Percentiles rank a stretch among this genome's conserved stretches.
These are phyloP conservation scores for Hypena proboscidalis DNA, from an alignment of 2,888 invertebrate genomes.

Conservation along the genomic window DNA sequence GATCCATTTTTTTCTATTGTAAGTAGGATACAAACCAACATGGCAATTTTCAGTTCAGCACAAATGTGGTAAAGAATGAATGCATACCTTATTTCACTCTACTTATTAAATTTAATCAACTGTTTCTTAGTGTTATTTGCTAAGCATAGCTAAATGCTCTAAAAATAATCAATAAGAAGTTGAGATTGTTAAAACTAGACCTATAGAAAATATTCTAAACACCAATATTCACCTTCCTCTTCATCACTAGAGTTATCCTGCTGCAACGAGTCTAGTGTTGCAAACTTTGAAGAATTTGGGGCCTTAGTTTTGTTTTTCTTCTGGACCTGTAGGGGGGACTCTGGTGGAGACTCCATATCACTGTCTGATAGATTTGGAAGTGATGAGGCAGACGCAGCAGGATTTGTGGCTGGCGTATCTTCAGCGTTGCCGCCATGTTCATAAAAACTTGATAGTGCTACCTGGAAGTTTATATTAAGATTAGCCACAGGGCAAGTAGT, in stretches of 20 bases:
- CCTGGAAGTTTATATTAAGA: conserved; percentile 67
- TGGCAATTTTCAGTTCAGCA: too few relatives aligned
- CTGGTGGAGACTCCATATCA: conserved; percentile 73
- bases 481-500: too few relatives aligned
- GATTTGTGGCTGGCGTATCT: conserved; percentile 60
- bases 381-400: conserved; percentile 53
- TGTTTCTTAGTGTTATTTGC: too few relatives aligned
- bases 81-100: too few relatives aligned
- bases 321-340: conserved; percentile 57
- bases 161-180: too few relatives aligned
- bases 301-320: conserved; percentile 71
- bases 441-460: conserved; percentile 93
- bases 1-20: too few relatives aligned
- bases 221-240: conserved; percentile 79
- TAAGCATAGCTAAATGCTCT: too few relatives aligned
- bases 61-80: too few relatives aligned
- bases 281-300: conserved; percentile 82
- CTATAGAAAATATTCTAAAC: neutral
- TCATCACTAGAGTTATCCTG: conserved; percentile 86
- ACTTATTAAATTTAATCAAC: too few relatives aligned
- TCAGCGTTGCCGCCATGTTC: conserved; percentile 88
- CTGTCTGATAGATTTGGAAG: conserved; percentile 67
- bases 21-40: too few relatives aligned
- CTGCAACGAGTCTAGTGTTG: conserved; percentile 85
- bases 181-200: neutral